A percentile compares a stretch with the other conserved stretches of the same genome.
Conservation (phyloP, 2,888 invertebrate species). For the Spisula subtruncata region DNA sequence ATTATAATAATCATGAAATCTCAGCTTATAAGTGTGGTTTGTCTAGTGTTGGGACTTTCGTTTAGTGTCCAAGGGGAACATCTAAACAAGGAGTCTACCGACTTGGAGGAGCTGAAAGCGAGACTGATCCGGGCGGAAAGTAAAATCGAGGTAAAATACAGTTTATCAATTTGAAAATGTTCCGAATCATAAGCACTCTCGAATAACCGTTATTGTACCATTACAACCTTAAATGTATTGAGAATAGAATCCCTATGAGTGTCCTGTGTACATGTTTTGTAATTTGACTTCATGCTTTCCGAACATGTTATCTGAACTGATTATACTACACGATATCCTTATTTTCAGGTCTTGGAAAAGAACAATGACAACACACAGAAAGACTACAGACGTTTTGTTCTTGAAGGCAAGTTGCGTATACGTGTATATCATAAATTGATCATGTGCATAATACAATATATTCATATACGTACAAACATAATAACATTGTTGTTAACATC, state of each 20-base stretch:
- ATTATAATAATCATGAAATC: not conserved
- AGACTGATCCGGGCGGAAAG: not conserved
- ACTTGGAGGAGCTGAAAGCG: not conserved
- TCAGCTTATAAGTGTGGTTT: not conserved
- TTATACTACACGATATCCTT: not conserved
- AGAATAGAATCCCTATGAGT: no score
- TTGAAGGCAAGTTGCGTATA: not conserved
- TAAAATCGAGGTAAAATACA: not conserved
- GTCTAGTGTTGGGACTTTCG: not conserved
- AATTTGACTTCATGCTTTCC: no score
- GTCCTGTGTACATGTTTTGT: no score
- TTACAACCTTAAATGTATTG: no score
- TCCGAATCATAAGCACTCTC: no score
- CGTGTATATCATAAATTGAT: not conserved
- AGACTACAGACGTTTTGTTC: not conserved
- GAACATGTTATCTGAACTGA: no score
- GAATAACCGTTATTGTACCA: no score
- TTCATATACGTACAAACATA: no score
- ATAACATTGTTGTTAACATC: no score
- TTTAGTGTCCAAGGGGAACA: not conserved
- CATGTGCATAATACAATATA: no score
- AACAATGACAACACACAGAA: not conserved
- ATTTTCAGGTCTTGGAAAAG: not conserved
- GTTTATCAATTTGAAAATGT: not conserved
- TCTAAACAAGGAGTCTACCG: not conserved